These are phyloP conservation scores for Parambassis ranga DNA, from an alignment of 2,797 vertebrate species.

Conservation along the genomic window DNA sequence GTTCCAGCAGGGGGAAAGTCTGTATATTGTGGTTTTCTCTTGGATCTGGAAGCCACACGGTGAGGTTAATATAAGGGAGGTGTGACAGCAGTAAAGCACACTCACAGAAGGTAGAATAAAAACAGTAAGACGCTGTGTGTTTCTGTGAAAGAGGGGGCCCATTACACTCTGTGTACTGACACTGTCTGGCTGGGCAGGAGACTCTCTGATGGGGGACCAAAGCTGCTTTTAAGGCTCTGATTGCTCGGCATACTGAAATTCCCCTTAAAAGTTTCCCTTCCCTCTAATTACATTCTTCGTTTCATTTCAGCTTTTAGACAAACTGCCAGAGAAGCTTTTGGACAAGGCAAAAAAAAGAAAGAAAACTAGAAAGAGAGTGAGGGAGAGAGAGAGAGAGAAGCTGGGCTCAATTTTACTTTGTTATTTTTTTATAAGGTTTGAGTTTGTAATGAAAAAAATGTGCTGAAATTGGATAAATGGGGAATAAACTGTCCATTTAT, in stretches of 20 bases:
- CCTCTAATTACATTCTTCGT: slow-evolving; percentile 79
- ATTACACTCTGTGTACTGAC: slow-evolving; percentile 41
- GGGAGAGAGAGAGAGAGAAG: slow-evolving; percentile 17
- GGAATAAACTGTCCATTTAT: slow-evolving; percentile 77
- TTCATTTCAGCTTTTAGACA: slow-evolving; percentile 76
- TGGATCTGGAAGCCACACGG: slow-evolving; percentile 53
- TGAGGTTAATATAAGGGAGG: slow-evolving; percentile 55
- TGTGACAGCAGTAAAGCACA: slow-evolving; percentile 60
- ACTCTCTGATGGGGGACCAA: slow-evolving; percentile 69
- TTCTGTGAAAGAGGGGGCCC: slow-evolving; percentile 40
- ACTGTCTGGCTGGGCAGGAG: slow-evolving; percentile 66
- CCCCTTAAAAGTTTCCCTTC: slow-evolving; percentile 72
- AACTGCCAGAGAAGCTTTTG: slow-evolving; percentile 75
- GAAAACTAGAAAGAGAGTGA: slow-evolving; percentile 23
- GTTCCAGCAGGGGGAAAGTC: slow-evolving; percentile 40
- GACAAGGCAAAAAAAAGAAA: slow-evolving; percentile 50
- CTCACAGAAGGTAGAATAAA: slow-evolving; percentile 49
- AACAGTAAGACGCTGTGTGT: slow-evolving; percentile 39
- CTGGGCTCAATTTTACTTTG: slow-evolving; percentile 70
- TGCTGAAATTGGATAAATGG: slow-evolving; percentile 72
- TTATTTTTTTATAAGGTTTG: slow-evolving; percentile 71
- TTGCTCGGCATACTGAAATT: slow-evolving; percentile 75
- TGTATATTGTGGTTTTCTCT: slow-evolving; percentile 56
- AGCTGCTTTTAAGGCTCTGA: slow-evolving; percentile 74
- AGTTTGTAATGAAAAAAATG: slow-evolving; percentile 76